These are phyloP conservation scores for Lycocorax pyrrhopterus DNA, from an alignment of 2,113 vertebrate genomes.

Conservation along the genomic window DNA sequence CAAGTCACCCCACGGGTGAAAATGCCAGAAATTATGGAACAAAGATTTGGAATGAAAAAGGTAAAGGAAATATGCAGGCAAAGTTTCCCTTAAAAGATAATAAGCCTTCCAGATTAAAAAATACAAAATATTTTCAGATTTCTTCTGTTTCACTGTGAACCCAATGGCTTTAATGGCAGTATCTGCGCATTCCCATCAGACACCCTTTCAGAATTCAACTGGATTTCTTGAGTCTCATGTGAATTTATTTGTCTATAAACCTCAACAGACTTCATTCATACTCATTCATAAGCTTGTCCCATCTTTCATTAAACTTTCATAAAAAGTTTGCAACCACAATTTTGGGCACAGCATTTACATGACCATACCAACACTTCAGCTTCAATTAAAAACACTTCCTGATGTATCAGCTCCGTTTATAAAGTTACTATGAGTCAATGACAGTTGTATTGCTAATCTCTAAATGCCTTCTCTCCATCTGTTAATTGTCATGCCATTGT, in stretches of 20 bases:
- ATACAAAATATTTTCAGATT: not conserved
- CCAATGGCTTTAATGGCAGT: not conserved
- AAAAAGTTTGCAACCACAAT: not conserved
- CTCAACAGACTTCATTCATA: not conserved
- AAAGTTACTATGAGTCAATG: not conserved
- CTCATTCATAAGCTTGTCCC: not conserved
- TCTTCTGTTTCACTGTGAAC: not conserved
- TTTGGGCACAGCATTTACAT: not conserved
- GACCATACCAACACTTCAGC: not conserved
- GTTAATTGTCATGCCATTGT: constrained; percentile 6
- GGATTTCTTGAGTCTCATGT: not conserved
- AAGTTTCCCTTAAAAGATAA: not conserved
- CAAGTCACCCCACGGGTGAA: not conserved
- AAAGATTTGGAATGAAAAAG: not conserved
- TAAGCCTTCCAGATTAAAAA: not conserved
- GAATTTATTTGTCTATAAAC: not conserved
- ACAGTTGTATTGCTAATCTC: not conserved
- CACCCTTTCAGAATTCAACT: not conserved
- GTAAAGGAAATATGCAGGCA: not conserved
- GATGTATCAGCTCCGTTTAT: not conserved
- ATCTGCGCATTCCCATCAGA: not conserved
- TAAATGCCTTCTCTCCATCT: not conserved
- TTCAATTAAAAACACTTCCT: not conserved
- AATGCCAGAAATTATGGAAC: not conserved
- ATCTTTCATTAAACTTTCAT: not conserved